Conservation (phyloP, 2,888 invertebrate species). For the Kryphioiulus occultus region DNA sequence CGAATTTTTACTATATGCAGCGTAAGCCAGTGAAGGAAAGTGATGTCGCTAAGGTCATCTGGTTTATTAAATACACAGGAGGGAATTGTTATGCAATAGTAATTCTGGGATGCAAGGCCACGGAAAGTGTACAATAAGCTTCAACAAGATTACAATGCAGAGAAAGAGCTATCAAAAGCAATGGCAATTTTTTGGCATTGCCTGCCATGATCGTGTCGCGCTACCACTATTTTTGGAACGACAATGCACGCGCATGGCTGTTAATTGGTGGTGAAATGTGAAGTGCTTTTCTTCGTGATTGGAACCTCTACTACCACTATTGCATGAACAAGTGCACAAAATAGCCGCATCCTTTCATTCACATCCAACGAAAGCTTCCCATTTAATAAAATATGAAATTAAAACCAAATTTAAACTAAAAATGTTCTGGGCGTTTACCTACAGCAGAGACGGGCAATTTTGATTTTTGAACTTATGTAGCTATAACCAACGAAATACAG, state of each 20-base stretch:
- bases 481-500: no score
- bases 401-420: no score
- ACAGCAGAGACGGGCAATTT: no score
- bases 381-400: no score
- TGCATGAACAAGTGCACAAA: no score
- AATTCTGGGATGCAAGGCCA: background rate
- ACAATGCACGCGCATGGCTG: background rate
- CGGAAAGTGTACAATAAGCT: background rate
- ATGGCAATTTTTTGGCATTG: background rate
- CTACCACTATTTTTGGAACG: background rate
- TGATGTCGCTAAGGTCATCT: slow-evolving; percentile 13
- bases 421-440: no score
- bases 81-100: background rate
- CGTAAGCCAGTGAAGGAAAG: background rate
- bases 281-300: background rate
- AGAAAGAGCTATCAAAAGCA: background rate
- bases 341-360: no score
- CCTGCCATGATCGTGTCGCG: background rate
- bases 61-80: background rate
- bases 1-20: no score
- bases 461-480: no score
- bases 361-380: no score
- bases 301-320: background rate
- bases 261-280: background rate
- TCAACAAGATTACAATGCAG: background rate